Percentiles rank a stretch among this genome's conserved stretches.
These are phyloP conservation scores for Diorhabda carinulata DNA, from an alignment of 1,140 invertebrate species.

Conservation along the genomic window DNA sequence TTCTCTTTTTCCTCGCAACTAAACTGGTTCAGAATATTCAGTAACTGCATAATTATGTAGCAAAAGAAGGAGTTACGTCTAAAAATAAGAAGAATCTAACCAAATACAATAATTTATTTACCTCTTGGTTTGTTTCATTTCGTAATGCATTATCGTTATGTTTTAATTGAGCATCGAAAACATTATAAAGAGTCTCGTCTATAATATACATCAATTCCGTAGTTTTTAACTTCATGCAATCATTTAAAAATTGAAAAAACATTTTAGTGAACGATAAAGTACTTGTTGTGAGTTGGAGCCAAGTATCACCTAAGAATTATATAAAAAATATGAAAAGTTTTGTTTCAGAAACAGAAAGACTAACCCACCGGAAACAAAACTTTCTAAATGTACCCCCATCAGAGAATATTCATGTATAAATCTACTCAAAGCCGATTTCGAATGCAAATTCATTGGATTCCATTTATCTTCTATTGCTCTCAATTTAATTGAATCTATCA, in stretches of 20 bases:
- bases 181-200: conserved; percentile 59
- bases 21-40: no score
- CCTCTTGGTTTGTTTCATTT: conserved; percentile 57
- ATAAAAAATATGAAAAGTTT: background rate
- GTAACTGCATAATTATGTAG: no score
- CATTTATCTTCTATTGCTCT: conserved; percentile 68
- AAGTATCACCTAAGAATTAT: conserved; percentile 55
- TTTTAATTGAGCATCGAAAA: conserved; percentile 63
- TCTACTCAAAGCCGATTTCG: conserved; percentile 52
- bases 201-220: conserved; percentile 62
- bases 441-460: conserved; percentile 64
- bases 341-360: background rate
- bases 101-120: conserved; percentile 40
- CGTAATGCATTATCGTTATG: conserved; percentile 59
- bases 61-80: no score
- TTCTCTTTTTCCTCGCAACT: no score
- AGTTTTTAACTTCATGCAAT: conserved; percentile 64
- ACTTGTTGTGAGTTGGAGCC: conserved; percentile 66
- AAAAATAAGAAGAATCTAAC: background rate
- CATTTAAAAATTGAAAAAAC: conserved; percentile 62
- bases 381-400: conserved; percentile 53
- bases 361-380: conserved; percentile 54
- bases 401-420: conserved; percentile 57
- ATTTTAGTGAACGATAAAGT: conserved; percentile 67
- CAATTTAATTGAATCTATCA: conserved; percentile 69